Conservation (phyloP, 2,888 invertebrate genomes). For the Pycnomerus fuliginosus region DNA sequence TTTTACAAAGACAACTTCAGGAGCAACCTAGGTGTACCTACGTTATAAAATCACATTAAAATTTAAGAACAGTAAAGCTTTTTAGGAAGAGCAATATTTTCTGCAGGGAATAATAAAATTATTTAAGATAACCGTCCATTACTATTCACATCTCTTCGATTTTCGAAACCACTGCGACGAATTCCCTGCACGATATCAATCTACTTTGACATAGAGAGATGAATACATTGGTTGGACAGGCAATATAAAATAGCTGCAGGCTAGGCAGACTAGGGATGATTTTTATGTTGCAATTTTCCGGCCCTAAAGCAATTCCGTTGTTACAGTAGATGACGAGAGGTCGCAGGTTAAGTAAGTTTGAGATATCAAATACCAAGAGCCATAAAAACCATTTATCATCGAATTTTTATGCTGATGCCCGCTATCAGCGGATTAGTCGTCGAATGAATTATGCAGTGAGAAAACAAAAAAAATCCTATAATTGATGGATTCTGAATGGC, state of each 20-base stretch:
- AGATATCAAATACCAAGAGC: conserved; percentile 24
- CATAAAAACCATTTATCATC: conserved; percentile 19
- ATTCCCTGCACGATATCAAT: conserved; percentile 41
- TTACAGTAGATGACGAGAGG: conserved; percentile 49
- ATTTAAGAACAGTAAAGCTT: too few relatives aligned
- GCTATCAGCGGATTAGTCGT: conserved; percentile 4
- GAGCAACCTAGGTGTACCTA: too few relatives aligned
- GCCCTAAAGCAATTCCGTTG: conserved; percentile 47
- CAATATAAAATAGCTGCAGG: conserved; percentile 42
- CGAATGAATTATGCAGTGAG: conserved; percentile 1
- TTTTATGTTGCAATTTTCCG: conserved; percentile 54
- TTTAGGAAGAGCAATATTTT: too few relatives aligned
- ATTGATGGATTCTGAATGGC: conserved; percentile 7
- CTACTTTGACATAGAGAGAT: conserved; percentile 41
- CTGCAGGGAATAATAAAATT: too few relatives aligned
- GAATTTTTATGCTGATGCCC: conserved; percentile 8
- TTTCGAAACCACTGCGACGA: neutral
- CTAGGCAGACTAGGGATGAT: conserved; percentile 40
- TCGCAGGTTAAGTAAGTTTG: conserved; percentile 48
- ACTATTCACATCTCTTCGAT: neutral
- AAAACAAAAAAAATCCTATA: conserved; percentile 5
- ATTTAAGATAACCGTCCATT: neutral
- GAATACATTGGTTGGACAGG: conserved; percentile 44
- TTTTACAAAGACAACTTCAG: too few relatives aligned
- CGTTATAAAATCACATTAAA: too few relatives aligned